Evolutionary conservation across 2,113 vertebrate genomes (phyloP).

Genomic region (Tychaedon coryphoeus): DNA sequence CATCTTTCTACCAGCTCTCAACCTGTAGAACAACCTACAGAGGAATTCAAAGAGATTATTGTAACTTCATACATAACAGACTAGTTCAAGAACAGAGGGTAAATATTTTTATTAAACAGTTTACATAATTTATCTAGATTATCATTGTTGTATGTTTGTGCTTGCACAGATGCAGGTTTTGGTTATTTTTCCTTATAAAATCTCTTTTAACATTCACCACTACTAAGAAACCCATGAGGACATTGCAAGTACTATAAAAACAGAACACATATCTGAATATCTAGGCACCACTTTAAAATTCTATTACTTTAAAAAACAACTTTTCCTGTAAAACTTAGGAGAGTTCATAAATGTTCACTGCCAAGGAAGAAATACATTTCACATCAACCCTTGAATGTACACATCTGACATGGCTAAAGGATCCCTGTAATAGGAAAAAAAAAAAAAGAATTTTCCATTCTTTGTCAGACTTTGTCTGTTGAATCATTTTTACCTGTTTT

Average conservation of each 20-base stretch:
- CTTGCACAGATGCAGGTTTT: not conserved
- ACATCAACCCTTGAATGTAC: not conserved
- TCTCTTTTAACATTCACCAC: not conserved
- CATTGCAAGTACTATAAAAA: not conserved
- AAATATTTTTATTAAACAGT: conserved; percentile 23
- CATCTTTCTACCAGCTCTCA: not conserved
- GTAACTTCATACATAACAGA: not conserved
- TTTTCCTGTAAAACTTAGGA: not conserved
- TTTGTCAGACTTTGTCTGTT: not conserved
- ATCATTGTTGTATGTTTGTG: not conserved
- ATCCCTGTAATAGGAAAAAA: not conserved
- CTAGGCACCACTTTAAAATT: not conserved
- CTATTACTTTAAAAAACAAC: not conserved
- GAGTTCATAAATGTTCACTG: not conserved
- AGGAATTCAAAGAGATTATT: not conserved
- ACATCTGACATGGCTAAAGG: not conserved
- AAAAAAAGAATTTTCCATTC: not conserved
- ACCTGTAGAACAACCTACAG: not conserved
- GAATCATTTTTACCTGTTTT: not conserved
- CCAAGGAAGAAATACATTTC: not conserved
- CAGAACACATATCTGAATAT: not conserved
- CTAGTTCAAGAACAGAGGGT: not conserved
- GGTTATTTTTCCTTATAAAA: not conserved
- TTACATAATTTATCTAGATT: not conserved
- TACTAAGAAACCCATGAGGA: not conserved